These are phyloP conservation scores for Gila orcuttii DNA, from an alignment of 2,113 vertebrate genomes.

Conservation along the genomic window DNA sequence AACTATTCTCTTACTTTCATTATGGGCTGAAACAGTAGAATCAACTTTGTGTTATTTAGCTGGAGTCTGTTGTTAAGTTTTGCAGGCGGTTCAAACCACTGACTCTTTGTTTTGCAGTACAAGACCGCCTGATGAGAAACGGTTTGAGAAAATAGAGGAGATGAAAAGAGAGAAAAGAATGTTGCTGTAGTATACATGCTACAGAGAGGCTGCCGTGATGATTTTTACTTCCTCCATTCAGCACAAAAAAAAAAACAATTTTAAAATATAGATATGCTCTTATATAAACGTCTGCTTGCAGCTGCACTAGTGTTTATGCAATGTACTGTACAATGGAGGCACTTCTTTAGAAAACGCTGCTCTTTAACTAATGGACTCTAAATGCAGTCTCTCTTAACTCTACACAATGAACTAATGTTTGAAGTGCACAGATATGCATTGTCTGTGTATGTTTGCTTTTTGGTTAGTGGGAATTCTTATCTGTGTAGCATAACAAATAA, in stretches of 20 bases:
- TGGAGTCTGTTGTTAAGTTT: conserved; percentile 20
- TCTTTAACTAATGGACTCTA: conserved; percentile 48
- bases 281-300: conserved; percentile 53
- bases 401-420: conserved; percentile 29
- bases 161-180: background rate
- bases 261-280: conserved; percentile 54
- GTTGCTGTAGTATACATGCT: conserved; percentile 16
- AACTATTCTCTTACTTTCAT: conserved; percentile 34
- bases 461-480: background rate
- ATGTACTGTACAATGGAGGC: conserved; percentile 22
- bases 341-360: conserved; percentile 39
- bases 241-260: conserved; percentile 35
- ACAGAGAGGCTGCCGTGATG: background rate
- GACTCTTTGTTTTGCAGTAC: conserved; percentile 18
- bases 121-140: conserved; percentile 19
- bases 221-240: conserved; percentile 35
- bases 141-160: conserved; percentile 12
- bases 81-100: conserved; percentile 21
- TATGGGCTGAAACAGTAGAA: conserved; percentile 11
- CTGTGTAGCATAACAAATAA: conserved; percentile 2
- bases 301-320: conserved; percentile 45
- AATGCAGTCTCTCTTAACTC: conserved; percentile 28
- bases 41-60: conserved; percentile 14
- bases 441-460: conserved; percentile 8
- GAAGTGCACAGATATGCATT: conserved; percentile 10